These are phyloP conservation scores for Aplodontia rufa DNA, from an alignment of 2,113 vertebrate species.

Conservation along the genomic window DNA sequence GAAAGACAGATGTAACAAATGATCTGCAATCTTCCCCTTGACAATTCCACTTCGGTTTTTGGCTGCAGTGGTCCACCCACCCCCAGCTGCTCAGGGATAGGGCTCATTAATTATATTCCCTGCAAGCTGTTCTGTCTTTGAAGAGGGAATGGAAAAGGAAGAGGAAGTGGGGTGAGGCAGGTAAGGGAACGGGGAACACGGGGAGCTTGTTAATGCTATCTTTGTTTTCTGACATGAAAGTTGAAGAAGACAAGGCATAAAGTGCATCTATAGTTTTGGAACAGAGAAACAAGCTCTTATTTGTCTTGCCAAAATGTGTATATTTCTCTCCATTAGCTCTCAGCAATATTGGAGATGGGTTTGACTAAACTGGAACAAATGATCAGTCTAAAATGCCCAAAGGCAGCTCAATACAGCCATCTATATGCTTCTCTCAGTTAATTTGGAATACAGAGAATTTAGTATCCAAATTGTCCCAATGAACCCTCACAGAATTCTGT, in stretches of 20 bases:
- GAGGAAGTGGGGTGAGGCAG: not conserved
- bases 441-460: slow-evolving; percentile 44
- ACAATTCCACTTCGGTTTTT: slow-evolving; percentile 29
- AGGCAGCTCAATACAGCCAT: slow-evolving; percentile 20
- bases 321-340: slow-evolving; percentile 58
- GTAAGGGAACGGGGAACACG: not conserved
- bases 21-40: not conserved
- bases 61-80: not conserved
- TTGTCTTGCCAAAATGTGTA: slow-evolving; percentile 42
- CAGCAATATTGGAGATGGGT: slow-evolving; percentile 46
- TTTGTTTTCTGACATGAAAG: slow-evolving; percentile 47
- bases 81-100: not conserved
- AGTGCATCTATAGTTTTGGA: not conserved
- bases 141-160: not conserved
- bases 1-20: not conserved
- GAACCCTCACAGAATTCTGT: not conserved
- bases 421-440: slow-evolving; percentile 60
- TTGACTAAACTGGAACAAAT: slow-evolving; percentile 50
- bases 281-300: slow-evolving; percentile 27
- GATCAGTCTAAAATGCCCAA: slow-evolving; percentile 43
- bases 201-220: slow-evolving; percentile 22
- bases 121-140: not conserved
- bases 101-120: slow-evolving; percentile 9
- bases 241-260: slow-evolving; percentile 20
- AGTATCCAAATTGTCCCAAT: slow-evolving; percentile 7